These are phyloP conservation scores for Caenorhabditis wallacei DNA, from an alignment of 2,888 invertebrate species.

Conservation along the genomic window DNA sequence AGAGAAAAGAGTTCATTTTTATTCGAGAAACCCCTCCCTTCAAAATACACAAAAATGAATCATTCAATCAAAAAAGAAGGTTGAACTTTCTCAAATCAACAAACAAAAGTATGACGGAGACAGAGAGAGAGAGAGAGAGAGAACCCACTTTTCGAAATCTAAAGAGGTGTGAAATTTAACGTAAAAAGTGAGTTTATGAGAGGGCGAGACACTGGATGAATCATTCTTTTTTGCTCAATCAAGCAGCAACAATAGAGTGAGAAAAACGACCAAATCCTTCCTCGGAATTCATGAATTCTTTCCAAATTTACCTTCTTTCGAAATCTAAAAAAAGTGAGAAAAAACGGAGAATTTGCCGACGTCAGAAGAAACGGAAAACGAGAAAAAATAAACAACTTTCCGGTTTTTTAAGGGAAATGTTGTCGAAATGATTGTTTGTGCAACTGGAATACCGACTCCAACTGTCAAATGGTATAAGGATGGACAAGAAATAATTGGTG, in stretches of 20 bases:
- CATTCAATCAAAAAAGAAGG: slow-evolving; percentile 27
- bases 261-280: background rate
- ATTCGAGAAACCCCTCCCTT: slow-evolving; percentile 32
- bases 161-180: slow-evolving; percentile 52
- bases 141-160: slow-evolving; percentile 13
- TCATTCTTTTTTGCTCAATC: slow-evolving; percentile 52
- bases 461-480: slow-evolving; percentile 84
- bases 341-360: background rate
- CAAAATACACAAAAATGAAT: slow-evolving; percentile 49
- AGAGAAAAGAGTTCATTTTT: slow-evolving; percentile 17
- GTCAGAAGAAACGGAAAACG: slow-evolving; percentile 33
- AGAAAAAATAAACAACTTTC: background rate
- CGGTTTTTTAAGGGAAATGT: slow-evolving; percentile 77
- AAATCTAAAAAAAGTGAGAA: slow-evolving; percentile 21
- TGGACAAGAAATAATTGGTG: slow-evolving; percentile 78
- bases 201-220: slow-evolving; percentile 47
- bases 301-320: slow-evolving; percentile 31
- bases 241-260: slow-evolving; percentile 54
- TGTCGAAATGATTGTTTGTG: slow-evolving; percentile 84
- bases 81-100: slow-evolving; percentile 54
- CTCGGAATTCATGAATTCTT: slow-evolving; percentile 7
- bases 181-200: slow-evolving; percentile 28
- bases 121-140: background rate
- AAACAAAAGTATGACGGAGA: slow-evolving; percentile 52
- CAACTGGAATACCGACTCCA: slow-evolving; percentile 84